A percentile compares a stretch with the other conserved stretches of the same genome.
These are phyloP conservation scores for Apostichopus californicus DNA, from an alignment of 35 echinoderm and acorn worm species.

Conservation along the genomic window DNA sequence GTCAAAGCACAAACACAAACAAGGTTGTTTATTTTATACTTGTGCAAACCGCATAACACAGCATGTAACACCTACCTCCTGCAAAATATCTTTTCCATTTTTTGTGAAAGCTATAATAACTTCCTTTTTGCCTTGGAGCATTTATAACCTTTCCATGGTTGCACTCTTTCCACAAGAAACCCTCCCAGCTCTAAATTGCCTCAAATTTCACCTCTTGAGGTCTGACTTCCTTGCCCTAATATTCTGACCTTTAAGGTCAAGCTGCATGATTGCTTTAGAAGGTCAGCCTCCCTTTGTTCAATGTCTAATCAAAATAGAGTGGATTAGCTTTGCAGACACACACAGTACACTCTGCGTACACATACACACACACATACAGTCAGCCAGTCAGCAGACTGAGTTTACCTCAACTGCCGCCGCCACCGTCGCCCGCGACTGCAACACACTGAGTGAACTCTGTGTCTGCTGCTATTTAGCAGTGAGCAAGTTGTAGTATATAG, in stretches of 20 bases:
- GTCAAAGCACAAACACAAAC: conserved; percentile 1
- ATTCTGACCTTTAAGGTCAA: conserved; percentile 61
- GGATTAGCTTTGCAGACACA: conserved; percentile 52
- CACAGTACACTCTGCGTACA: not conserved
- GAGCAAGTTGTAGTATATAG: not conserved
- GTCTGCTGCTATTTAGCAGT: not conserved
- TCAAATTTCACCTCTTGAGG: conserved; percentile 59
- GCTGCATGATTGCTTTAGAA: conserved; percentile 51
- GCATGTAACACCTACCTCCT: conserved; percentile 52
- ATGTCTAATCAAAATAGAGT: conserved; percentile 60
- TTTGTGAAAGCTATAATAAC: conserved; percentile 52
- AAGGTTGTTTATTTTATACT: conserved; percentile 33
- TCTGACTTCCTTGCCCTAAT: conserved; percentile 63
- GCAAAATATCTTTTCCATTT: conserved; percentile 47
- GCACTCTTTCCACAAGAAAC: conserved; percentile 43
- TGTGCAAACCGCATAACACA: conserved; percentile 41
- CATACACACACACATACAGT: not conserved
- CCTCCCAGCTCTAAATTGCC: conserved; percentile 54
- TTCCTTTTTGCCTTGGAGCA: conserved; percentile 57
- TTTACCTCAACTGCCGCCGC: not conserved
- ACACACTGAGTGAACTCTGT: conserved; percentile 12
- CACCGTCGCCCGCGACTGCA: not conserved
- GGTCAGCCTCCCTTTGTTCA: conserved; percentile 57
- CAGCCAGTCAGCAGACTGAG: conserved; percentile 14
- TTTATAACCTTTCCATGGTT: conserved; percentile 56